phyloP scores from a whole-genome alignment of 1,140 invertebrate genomes.

The Hyles euphorbiae region DNA sequence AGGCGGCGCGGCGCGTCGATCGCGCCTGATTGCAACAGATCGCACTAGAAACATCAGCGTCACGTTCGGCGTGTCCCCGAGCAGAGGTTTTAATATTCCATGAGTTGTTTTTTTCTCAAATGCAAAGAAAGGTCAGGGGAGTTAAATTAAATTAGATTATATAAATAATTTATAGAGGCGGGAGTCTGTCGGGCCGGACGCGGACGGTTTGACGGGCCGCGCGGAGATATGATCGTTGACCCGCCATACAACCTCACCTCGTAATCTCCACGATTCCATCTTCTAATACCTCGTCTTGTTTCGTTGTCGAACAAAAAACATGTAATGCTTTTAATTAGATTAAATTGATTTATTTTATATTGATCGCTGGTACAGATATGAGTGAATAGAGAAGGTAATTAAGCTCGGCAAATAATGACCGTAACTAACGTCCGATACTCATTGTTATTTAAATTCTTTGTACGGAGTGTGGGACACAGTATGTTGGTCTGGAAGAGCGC shows the following conservation, averaged over 20 bases:
- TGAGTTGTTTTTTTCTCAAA: slow-evolving; percentile 60
- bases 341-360: slow-evolving; percentile 72
- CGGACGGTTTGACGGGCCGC: slow-evolving; percentile 62
- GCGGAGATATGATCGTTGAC: slow-evolving; percentile 66
- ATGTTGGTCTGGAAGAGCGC: background rate
- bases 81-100: slow-evolving; percentile 46
- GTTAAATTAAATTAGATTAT: slow-evolving; percentile 72
- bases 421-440: slow-evolving; percentile 40
- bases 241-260: slow-evolving; percentile 54
- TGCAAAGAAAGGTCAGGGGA: slow-evolving; percentile 64
- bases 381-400: slow-evolving; percentile 54
- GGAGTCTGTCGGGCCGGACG: slow-evolving; percentile 41
- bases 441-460: slow-evolving; percentile 26
- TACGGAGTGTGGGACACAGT: background rate
- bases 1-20: no score
- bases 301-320: slow-evolving; percentile 67
- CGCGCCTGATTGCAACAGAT: slow-evolving; percentile 27
- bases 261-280: slow-evolving; percentile 69
- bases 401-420: slow-evolving; percentile 67
- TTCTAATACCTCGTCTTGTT: slow-evolving; percentile 69
- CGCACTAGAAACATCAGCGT: slow-evolving; percentile 43
- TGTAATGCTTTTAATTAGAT: slow-evolving; percentile 75
- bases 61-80: slow-evolving; percentile 25
- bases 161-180: slow-evolving; percentile 68
- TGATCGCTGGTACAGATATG: slow-evolving; percentile 54